Base-by-base conservation (phyloP, 2,797 vertebrate species). In the Microtus agrestis region DNA sequence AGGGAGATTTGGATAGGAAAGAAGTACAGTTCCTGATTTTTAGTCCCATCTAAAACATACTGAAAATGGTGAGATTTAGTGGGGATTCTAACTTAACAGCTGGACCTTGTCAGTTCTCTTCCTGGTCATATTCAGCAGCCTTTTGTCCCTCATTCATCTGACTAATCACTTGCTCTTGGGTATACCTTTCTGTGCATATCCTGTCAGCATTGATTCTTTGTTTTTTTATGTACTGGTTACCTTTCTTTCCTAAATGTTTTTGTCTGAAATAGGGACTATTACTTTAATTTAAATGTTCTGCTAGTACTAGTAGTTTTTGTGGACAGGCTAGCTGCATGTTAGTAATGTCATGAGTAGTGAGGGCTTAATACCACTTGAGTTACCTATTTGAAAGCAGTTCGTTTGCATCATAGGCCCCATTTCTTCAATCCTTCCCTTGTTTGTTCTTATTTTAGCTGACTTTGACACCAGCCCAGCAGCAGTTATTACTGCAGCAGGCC, bases 401-500 rank as follows among this genome's bases (percentile, higher is more conserved):
- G 1, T 73, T 76, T 54, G 37, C 6, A 88, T 82, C 80, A n/a
- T 65, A 84, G 80, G n/a, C 34, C 59, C 89, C 73, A 92, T 92
- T 91, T 85, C 95, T 97, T 76, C 67, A 91, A 0, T 93, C 91
- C 90, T 95, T 97, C 94, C 69, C 76, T 87, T 95, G 25, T 97
- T 63, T 98, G 95, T 97, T 98, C 96, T 98, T 61, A 92, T 97
- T 98, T 77, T 95, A 99, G 99, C 99, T 99, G 98, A 99, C 99
- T 87, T 98, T 99, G 99, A 99, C 99, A 97, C 99, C 99, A 87
- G 99, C 99, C 54, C 99, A 99, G 98, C 99, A 99, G 98, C 99
- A 99, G 99, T 95, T 99, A 98, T 98, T 99, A 94, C 98, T 99
- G 96, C 99, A 99, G 98, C 99, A 99, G 99, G 99, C 99, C 71